These are phyloP conservation scores for Elmis aenea DNA, from an alignment of 2,888 invertebrate genomes.

Conservation along the genomic window DNA sequence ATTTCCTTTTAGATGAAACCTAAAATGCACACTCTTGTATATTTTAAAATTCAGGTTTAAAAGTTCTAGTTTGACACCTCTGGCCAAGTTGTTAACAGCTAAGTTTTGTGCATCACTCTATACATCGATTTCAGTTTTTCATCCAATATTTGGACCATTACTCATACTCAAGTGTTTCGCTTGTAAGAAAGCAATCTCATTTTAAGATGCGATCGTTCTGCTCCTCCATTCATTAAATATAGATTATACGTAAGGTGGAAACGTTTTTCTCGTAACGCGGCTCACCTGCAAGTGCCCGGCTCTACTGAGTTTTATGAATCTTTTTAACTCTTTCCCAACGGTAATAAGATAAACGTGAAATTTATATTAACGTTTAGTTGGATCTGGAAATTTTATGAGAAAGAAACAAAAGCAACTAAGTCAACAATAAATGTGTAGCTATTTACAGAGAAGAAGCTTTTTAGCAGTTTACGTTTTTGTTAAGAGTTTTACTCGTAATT, in stretches of 20 bases:
- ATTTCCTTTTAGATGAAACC: too few relatives aligned
- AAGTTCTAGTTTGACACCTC: too few relatives aligned
- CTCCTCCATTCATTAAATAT: conserved; percentile 21
- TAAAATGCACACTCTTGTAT: too few relatives aligned
- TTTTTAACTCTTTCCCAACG: conserved; percentile 2
- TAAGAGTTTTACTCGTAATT: too few relatives aligned
- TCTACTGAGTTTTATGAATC: conserved; percentile 7
- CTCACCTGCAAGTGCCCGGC: conserved; percentile 9
- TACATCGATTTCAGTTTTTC: conserved; percentile 18
- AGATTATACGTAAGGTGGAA: conserved; percentile 13
- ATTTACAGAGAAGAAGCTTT: too few relatives aligned
- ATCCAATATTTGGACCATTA: conserved; percentile 21
- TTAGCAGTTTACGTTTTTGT: too few relatives aligned
- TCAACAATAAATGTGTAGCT: too few relatives aligned
- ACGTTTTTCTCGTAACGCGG: conserved; percentile 7
- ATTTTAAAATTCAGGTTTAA: too few relatives aligned
- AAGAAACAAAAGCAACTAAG: too few relatives aligned
- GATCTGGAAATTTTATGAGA: too few relatives aligned
- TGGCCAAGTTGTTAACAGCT: conserved; percentile 6
- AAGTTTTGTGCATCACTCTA: conserved; percentile 8
- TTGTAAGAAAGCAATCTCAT: conserved; percentile 20
- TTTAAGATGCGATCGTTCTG: conserved; percentile 20
- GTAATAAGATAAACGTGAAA: too few relatives aligned
- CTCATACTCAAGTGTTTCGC: conserved; percentile 18
- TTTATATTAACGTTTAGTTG: too few relatives aligned